Conservation (phyloP, 2,797 vertebrate species). For the Gephyroberyx darwinii region DNA sequence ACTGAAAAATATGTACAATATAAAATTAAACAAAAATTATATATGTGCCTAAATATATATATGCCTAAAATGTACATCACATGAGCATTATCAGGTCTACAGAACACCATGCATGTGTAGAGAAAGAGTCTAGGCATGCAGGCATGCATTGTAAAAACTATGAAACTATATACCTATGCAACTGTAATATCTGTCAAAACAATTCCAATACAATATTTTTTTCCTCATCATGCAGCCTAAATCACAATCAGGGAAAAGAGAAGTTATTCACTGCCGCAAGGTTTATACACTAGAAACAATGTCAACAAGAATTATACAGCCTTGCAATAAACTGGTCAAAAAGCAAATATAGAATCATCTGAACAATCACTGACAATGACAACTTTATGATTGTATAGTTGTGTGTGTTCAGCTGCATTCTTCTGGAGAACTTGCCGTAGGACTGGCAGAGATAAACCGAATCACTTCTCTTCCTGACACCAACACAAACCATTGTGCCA, state of each 20-base stretch:
- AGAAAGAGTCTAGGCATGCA: no score
- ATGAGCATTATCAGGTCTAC: no score
- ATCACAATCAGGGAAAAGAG: conserved; percentile 17
- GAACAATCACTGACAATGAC: conserved; percentile 39
- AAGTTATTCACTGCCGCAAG: conserved; percentile 11
- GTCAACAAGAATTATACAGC: conserved; percentile 30
- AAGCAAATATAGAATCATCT: conserved; percentile 43
- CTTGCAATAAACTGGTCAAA: conserved; percentile 22
- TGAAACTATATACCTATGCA: background rate
- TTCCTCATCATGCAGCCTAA: background rate
- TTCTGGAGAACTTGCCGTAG: background rate
- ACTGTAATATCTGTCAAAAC: background rate
- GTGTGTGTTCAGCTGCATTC: conserved; percentile 22
- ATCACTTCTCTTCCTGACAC: conserved; percentile 5
- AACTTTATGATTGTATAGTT: conserved; percentile 62
- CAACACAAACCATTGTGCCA: conserved; percentile 12
- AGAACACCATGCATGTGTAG: no score
- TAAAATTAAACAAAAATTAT: no score
- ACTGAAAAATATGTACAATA: no score
- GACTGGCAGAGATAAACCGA: conserved; percentile 27
- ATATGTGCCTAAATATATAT: no score
- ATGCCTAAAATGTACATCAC: no score
- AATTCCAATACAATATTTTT: background rate
- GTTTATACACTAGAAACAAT: conserved; percentile 23
- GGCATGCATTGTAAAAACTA: no score